Evolutionary conservation across 1,140 invertebrate genomes (phyloP), one percentile per base, ranked within the genome.

Genomic region (Lamellibrachia luymesi): DNA sequence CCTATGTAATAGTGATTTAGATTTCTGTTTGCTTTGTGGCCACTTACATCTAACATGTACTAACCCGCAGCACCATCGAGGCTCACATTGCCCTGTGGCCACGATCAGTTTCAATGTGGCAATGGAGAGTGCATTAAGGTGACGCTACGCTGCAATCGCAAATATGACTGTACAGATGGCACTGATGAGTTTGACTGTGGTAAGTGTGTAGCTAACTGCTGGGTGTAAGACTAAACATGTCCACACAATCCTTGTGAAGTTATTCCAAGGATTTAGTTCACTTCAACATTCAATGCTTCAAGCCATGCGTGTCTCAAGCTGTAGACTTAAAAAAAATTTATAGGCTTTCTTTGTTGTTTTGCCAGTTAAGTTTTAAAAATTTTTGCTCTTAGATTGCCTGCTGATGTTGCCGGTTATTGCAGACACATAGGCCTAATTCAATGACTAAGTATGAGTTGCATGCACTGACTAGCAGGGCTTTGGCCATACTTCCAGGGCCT

Each of bases 151-250:
- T 99, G 98, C 95, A 97, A 99, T 95, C 98, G 98, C 5, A 97
- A 97, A n/a, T 93, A 93, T 92, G 97, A 98, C 94, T 98, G 98
- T 96, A 97, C 98, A 0, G 97, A 96, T n/a, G 80, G 90, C 27
- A 90, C 90, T 38, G 93, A 93, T 93, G 93, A 93, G 90, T 22
- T 50, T 5, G 38, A 56, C 56, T 93, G 93, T 91, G 64, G 93
- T 93, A 50, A 93, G 93, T 93, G 6, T 27, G 51, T 51, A 80
- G 64, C 64, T 80, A 17, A 22, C 64, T 4, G 2, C 17, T 22
- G 5, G 0, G 64, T 80, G 64, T 80, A 80, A 2, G 13, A 80
- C 38, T 38, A 38, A 38, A 38, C 38, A 38, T 38, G 1, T 38
- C 38, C 38, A 38, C 64, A 17, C 4, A 4, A 22, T 4, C 64